Percentiles rank a stretch among this genome's conserved stretches.
Evolutionary conservation across 2,888 invertebrate genomes (phyloP).

Genomic region (Dichetophora obliterata): DNA sequence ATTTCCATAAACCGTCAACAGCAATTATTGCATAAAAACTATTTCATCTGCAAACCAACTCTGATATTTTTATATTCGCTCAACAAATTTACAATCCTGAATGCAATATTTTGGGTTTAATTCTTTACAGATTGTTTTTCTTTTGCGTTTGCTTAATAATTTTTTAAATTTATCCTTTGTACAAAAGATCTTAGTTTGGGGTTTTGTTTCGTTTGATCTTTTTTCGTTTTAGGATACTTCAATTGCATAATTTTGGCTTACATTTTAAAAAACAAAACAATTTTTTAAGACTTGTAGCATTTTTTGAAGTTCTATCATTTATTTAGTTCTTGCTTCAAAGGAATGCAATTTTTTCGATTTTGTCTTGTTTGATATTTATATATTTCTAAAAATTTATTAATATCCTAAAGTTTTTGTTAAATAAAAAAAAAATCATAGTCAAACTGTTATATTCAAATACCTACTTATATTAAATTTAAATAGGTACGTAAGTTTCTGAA

Average conservation of each 20-base stretch:
- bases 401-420: not conserved
- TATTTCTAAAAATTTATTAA: slow-evolving; percentile 7
- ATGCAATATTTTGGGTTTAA: slow-evolving; percentile 16
- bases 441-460: not conserved
- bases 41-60: slow-evolving; percentile 16
- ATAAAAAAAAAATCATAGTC: not conserved
- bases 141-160: slow-evolving; percentile 27
- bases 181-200: slow-evolving; percentile 4
- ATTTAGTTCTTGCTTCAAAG: slow-evolving; percentile 50
- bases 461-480: not conserved
- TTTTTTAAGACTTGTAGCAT: slow-evolving; percentile 6
- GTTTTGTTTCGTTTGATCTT: slow-evolving; percentile 19
- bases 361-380: slow-evolving; percentile 34
- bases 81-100: slow-evolving; percentile 14
- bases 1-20: not conserved
- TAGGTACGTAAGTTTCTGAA: slow-evolving; percentile 20
- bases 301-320: slow-evolving; percentile 44
- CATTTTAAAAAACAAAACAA: not conserved
- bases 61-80: slow-evolving; percentile 14
- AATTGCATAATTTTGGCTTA: not conserved
- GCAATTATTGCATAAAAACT: not conserved
- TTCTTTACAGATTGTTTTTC: not conserved
- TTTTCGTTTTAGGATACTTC: slow-evolving; percentile 3
- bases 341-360: slow-evolving; percentile 49
- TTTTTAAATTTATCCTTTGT: slow-evolving; percentile 18